These are phyloP conservation scores for Nicator chloris DNA, from an alignment of 2,113 vertebrate species.

Conservation along the genomic window DNA sequence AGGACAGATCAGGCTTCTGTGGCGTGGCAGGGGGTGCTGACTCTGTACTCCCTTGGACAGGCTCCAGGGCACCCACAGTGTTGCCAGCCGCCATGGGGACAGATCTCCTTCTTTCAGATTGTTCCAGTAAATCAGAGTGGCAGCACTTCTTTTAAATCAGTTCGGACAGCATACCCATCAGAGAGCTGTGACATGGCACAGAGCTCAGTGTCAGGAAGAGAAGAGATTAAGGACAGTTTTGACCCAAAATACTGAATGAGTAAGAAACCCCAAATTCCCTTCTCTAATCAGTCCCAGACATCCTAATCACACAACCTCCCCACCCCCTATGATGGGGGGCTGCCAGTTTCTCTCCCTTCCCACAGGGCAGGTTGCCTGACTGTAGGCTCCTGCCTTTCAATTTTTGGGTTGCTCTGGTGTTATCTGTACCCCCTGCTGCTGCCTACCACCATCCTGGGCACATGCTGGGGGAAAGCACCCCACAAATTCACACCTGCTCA, in stretches of 20 bases:
- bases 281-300: background rate
- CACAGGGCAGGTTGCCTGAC: background rate
- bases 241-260: fast-evolving
- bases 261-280: background rate
- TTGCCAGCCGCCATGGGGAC: fast-evolving
- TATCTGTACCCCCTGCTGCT: background rate
- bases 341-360: background rate
- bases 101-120: fast-evolving
- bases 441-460: background rate
- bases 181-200: background rate
- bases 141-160: background rate
- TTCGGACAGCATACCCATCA: fast-evolving
- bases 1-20: background rate
- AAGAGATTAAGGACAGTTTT: background rate
- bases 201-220: fast-evolving
- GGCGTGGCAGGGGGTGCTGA: background rate
- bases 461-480: background rate
- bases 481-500: fast-evolving
- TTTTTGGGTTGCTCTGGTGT: background rate
- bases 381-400: background rate
- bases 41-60: background rate
- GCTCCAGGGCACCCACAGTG: background rate
- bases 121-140: fast-evolving
- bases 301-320: too few species aligned
- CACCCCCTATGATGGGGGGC: fast-evolving